Evolutionary conservation across 2,797 vertebrate genomes (phyloP), one percentile per base, ranked within the genome.

Genomic region (Synaphobranchus kaupii): DNA sequence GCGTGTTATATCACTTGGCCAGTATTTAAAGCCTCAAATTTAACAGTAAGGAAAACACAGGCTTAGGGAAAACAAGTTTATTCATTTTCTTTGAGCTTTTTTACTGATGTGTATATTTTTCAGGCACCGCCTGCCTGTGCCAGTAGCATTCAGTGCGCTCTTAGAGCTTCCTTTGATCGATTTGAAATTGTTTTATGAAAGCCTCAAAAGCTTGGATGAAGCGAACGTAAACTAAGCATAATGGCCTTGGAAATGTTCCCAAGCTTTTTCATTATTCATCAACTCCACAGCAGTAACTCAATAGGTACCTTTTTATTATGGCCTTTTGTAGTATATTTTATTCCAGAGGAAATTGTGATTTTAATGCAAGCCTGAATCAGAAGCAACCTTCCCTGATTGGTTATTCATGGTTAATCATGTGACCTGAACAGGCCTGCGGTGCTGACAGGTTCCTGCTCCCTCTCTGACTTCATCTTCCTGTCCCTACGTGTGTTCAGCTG

Each of bases 1-100:
- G 83, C 50, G 63, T 48, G 20, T 88, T 84, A 84, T 15, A 9
- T n/a, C 54, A 71, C 84, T 66, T 83, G 84, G 71, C 82, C 87
- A 58, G 71, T 47, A 44, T 60, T 63, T 39, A 84, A 58, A 84
- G 34, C 20, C 2, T 58, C 7, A 9, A 9, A 10, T 84, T 60
- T 63, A 44, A 84, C 34, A 84, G 83, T 12, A 15, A 25, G 50
- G 34, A 50, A 84, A 84, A 22, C 83, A 25, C 13, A 60, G 9
- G 28, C n/a, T 58, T 31, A 44, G 15, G 31, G 28, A 25, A 63
- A 56, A 84, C 22, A 80, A 20, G 76, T 80, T 48, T 48, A 25
- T 25, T 80, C 39, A 5, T 80, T 48, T 80, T 44, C 31, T 76
- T 47, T 1, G 0, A 12, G 44, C 20, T 48, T 80, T 80, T 80